phyloP scores from a whole-genome alignment of 2,113 vertebrate species.

The Pachyramphus minor region DNA sequence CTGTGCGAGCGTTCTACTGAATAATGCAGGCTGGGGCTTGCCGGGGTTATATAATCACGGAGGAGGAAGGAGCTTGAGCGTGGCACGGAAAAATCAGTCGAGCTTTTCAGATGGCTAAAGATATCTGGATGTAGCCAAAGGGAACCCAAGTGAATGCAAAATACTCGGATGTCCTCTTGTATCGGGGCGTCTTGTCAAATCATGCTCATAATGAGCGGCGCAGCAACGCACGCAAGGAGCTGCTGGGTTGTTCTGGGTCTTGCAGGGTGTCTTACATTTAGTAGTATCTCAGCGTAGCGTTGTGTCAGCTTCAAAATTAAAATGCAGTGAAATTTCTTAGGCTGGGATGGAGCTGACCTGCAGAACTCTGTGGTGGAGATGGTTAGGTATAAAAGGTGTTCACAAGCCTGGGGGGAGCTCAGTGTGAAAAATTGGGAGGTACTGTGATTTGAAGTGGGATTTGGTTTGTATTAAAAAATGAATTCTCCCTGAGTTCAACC shows the following conservation, averaged over 20 bases:
- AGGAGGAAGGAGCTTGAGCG: not conserved
- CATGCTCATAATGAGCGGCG: not conserved
- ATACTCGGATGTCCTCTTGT: not conserved
- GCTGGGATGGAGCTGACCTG: not conserved
- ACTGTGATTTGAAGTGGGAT: not conserved
- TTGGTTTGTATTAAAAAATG: not conserved
- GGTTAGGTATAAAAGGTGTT: not conserved
- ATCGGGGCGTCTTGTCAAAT: not conserved
- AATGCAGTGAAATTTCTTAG: accelerated
- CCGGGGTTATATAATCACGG: not conserved
- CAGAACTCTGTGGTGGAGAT: not conserved
- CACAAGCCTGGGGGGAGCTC: not conserved
- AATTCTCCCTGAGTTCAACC: not conserved
- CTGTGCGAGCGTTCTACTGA: not conserved
- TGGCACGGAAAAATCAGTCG: not conserved
- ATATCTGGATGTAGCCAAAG: not conserved
- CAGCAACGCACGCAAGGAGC: not conserved
- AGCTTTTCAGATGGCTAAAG: not conserved
- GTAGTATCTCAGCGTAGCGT: not conserved
- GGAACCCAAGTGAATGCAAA: not conserved
- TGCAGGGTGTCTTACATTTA: not conserved
- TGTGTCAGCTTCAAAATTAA: not conserved
- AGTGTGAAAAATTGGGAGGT: not conserved
- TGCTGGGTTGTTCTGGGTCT: not conserved
- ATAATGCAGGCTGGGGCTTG: slow-evolving; percentile 25